These are phyloP conservation scores for Macaria notata DNA, from an alignment of 2,888 invertebrate genomes.

Conservation along the genomic window DNA sequence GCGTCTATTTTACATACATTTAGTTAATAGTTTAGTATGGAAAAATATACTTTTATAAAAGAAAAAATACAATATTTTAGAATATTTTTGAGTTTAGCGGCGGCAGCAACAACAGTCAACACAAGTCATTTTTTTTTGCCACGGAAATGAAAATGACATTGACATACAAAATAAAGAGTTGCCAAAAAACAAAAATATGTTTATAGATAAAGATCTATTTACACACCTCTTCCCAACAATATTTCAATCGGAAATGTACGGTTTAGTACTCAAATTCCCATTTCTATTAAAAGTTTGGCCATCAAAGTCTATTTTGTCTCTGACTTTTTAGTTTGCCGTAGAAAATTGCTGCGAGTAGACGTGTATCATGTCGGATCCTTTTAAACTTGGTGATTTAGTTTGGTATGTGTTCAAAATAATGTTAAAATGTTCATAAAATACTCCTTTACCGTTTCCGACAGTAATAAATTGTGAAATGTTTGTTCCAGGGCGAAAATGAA, in stretches of 20 bases:
- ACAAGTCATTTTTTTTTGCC: too few relatives aligned
- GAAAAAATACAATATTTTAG: too few relatives aligned
- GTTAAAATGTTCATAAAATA: slow-evolving; percentile 44
- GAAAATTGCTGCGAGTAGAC: slow-evolving; percentile 58
- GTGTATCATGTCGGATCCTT: slow-evolving; percentile 69
- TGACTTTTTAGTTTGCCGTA: slow-evolving; percentile 44
- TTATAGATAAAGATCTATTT: too few relatives aligned
- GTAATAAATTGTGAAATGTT: slow-evolving; percentile 43
- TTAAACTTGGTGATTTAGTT: slow-evolving; percentile 80
- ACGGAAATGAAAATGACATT: slow-evolving; percentile 2
- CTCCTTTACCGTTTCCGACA: slow-evolving; percentile 51
- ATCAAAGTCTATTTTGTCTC: slow-evolving; percentile 50
- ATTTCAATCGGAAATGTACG: slow-evolving; percentile 17
- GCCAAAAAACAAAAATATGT: slow-evolving; percentile 1
- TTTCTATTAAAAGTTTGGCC: slow-evolving; percentile 35
- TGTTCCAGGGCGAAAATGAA: slow-evolving; percentile 98
- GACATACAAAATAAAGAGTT: neutral
- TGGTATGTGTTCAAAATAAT: slow-evolving; percentile 66
- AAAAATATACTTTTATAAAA: too few relatives aligned
- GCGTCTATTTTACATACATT: too few relatives aligned
- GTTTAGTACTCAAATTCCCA: neutral
- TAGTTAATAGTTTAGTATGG: too few relatives aligned
- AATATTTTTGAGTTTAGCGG: too few relatives aligned
- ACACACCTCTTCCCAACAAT: slow-evolving; percentile 1
- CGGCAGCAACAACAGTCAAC: too few relatives aligned